Evolutionary conservation across 2,113 vertebrate species (phyloP).

Genomic region (Chroicocephalus ridibundus): DNA sequence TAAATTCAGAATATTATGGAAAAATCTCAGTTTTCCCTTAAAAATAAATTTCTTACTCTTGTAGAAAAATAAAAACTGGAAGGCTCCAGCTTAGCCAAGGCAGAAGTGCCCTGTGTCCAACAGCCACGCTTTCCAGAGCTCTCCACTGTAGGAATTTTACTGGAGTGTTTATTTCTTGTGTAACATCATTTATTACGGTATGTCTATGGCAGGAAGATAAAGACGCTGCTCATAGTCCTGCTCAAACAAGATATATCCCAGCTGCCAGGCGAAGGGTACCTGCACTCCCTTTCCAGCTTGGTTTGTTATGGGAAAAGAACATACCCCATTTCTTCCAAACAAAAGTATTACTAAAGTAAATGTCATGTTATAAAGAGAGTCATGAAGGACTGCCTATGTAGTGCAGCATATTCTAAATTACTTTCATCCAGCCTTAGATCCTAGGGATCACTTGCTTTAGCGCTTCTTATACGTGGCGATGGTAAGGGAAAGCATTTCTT

Average conservation of each 20-base stretch:
- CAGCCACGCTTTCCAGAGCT: neutral
- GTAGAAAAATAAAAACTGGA: neutral
- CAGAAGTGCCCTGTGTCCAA: neutral
- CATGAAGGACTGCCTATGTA: neutral
- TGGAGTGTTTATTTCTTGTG: neutral
- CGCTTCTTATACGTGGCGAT: neutral
- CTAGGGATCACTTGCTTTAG: neutral
- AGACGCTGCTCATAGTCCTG: neutral
- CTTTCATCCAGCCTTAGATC: neutral
- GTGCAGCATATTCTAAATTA: neutral
- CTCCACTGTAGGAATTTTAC: neutral
- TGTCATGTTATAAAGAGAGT: neutral
- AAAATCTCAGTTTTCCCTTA: neutral
- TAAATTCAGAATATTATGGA: neutral
- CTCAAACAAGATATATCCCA: neutral
- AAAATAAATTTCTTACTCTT: neutral
- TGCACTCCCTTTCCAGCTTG: neutral
- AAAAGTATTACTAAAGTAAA: neutral
- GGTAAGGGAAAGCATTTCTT: neutral
- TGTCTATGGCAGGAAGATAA: neutral
- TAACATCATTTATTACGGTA: neutral
- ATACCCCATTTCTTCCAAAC: neutral
- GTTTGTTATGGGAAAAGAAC: neutral
- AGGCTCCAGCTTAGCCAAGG: neutral
- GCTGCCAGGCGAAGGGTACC: neutral